Conservation (phyloP, 2,113 vertebrate genomes). For the Microcebus jonahi region DNA sequence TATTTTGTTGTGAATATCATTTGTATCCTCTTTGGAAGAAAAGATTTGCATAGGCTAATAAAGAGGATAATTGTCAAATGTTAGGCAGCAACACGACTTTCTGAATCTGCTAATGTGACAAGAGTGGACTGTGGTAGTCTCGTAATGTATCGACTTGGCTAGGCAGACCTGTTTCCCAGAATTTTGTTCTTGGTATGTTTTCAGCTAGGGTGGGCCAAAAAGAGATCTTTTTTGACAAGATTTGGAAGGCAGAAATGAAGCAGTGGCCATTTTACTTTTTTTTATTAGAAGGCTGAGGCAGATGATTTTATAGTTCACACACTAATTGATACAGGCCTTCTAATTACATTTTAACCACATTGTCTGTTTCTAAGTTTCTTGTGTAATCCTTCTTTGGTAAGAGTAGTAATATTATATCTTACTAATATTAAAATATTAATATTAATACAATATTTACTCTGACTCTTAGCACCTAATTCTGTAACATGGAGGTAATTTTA, state of each 20-base stretch:
- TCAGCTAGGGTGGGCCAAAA: neutral
- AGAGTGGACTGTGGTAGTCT: neutral
- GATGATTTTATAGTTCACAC: neutral
- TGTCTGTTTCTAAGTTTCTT: neutral
- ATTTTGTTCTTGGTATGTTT: neutral
- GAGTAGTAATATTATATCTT: neutral
- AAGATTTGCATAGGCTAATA: neutral
- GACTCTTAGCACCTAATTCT: neutral
- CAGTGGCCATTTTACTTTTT: neutral
- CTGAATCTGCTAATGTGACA: neutral
- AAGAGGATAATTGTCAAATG: neutral
- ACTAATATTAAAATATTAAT: neutral
- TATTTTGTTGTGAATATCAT: neutral
- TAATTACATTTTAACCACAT: neutral
- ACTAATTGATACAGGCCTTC: neutral
- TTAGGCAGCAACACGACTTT: neutral
- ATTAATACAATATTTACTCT: neutral
- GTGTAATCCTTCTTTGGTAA: neutral
- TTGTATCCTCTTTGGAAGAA: neutral
- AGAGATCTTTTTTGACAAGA: neutral
- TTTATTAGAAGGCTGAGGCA: neutral
- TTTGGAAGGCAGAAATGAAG: neutral
- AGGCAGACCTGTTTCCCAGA: neutral
- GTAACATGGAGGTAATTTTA: neutral
- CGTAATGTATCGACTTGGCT: neutral